These are phyloP conservation scores for Abramis brama DNA, from an alignment of 2,113 vertebrate species.

Conservation along the genomic window DNA sequence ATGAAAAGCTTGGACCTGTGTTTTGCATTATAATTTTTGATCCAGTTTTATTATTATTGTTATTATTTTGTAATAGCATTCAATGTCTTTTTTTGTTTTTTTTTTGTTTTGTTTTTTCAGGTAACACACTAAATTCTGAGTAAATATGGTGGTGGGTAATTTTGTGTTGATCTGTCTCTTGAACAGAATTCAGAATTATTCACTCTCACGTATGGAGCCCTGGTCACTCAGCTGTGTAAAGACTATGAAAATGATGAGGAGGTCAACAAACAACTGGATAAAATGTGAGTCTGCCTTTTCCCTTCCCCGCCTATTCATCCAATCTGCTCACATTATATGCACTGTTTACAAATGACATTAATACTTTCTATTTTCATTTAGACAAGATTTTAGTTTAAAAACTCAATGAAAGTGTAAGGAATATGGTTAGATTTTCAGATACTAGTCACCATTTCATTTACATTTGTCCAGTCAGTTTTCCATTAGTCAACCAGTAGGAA, in stretches of 20 bases:
- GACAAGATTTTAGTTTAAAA: neutral
- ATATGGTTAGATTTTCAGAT: neutral
- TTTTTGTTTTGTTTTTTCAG: too few relatives aligned
- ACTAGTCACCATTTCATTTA: neutral
- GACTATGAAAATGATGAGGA: conserved; percentile 99
- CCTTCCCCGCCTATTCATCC: neutral
- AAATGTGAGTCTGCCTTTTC: conserved; percentile 83
- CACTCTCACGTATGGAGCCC: conserved; percentile 93
- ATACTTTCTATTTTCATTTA: neutral
- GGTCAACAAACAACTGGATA: conserved; percentile 98
- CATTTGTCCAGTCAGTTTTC: neutral
- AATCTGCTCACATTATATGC: neutral
- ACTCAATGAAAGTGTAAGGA: neutral
- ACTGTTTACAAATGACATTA: neutral
- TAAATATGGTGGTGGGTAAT: neutral
- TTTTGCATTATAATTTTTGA: neutral
- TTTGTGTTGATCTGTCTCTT: conserved; percentile 30
- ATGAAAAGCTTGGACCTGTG: neutral
- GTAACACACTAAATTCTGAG: too few relatives aligned
- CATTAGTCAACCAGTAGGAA: neutral
- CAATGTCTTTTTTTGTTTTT: neutral
- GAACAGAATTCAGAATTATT: conserved; percentile 95
- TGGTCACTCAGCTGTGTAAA: conserved; percentile 98
- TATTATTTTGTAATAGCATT: neutral
- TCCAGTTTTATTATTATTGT: neutral